These are phyloP conservation scores for Diachasma alloeum DNA, from an alignment of 1,140 invertebrate species.

Conservation along the genomic window DNA sequence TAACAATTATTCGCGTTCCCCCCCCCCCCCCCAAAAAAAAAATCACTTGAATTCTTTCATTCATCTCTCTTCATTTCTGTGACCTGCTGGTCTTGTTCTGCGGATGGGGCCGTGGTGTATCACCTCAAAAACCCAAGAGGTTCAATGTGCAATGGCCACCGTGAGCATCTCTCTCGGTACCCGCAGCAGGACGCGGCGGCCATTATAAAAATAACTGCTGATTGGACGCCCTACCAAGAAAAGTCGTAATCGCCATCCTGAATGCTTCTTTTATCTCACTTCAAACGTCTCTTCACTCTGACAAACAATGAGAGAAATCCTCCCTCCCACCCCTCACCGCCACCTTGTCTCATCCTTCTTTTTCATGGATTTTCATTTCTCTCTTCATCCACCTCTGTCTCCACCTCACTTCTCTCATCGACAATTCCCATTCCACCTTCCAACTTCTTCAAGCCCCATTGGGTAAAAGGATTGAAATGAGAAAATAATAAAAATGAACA, in stretches of 20 bases:
- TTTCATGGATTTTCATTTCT: constrained; percentile 1
- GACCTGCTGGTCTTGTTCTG: not conserved
- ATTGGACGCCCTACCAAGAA: constrained; percentile 66
- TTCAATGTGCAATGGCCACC: constrained; percentile 43
- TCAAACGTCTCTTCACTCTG: constrained; percentile 30
- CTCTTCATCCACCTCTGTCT: not conserved
- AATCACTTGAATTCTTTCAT: not conserved
- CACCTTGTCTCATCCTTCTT: constrained; percentile 13
- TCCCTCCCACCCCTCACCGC: constrained; percentile 17
- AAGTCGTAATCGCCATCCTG: constrained; percentile 65
- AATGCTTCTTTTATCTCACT: constrained; percentile 41
- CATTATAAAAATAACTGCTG: constrained; percentile 67
- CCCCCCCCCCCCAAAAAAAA: no score
- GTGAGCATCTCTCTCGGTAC: constrained; percentile 26
- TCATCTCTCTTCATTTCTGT: not conserved
- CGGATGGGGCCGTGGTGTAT: not conserved
- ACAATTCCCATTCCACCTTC: constrained; percentile 16
- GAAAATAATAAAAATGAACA: not conserved
- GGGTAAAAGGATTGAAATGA: not conserved
- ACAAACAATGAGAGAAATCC: constrained; percentile 17
- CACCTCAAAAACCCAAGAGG: not conserved
- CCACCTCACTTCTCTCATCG: not conserved
- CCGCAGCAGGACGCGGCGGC: constrained; percentile 41
- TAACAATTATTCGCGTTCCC: not conserved
- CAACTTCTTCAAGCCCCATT: constrained; percentile 16